Evolutionary conservation across 2,888 invertebrate species (phyloP).

Genomic region (Stenodema calcarata): DNA sequence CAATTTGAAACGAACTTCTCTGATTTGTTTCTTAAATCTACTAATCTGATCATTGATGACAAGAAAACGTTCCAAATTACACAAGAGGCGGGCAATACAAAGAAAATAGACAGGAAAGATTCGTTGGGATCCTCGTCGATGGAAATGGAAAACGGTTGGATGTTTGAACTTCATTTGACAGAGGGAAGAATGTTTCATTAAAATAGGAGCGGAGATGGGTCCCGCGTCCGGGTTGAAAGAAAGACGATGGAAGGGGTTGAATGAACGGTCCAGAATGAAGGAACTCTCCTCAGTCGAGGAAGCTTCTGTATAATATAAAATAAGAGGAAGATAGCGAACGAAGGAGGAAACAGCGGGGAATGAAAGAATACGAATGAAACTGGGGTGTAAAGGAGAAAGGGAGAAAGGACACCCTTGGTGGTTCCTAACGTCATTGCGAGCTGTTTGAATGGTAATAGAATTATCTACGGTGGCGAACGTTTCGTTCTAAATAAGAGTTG

Average conservation of each 20-base stretch:
- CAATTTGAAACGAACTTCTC: neutral
- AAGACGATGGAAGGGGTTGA: neutral
- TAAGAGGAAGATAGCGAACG: neutral
- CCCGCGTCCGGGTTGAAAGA: neutral
- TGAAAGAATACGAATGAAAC: neutral
- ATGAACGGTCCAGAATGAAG: neutral
- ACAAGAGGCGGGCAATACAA: neutral
- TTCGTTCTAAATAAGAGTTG: neutral
- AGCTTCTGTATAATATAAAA: slow-evolving; percentile 23
- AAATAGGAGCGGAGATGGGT: neutral
- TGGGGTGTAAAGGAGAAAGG: neutral
- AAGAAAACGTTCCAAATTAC: neutral
- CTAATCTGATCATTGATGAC: neutral
- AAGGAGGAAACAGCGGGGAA: neutral
- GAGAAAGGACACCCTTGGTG: neutral
- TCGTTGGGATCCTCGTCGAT: neutral
- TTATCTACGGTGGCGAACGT: slow-evolving; percentile 33
- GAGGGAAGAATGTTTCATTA: slow-evolving; percentile 45
- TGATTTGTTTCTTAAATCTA: neutral
- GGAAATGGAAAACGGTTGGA: slow-evolving; percentile 29
- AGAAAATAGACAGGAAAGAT: neutral
- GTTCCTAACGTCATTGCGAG: slow-evolving; percentile 36
- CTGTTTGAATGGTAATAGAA: slow-evolving; percentile 44
- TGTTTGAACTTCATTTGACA: slow-evolving; percentile 46
- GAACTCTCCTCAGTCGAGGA: neutral